phyloP scores from a whole-genome alignment of 2,888 invertebrate genomes.

The Dynastes maya region DNA sequence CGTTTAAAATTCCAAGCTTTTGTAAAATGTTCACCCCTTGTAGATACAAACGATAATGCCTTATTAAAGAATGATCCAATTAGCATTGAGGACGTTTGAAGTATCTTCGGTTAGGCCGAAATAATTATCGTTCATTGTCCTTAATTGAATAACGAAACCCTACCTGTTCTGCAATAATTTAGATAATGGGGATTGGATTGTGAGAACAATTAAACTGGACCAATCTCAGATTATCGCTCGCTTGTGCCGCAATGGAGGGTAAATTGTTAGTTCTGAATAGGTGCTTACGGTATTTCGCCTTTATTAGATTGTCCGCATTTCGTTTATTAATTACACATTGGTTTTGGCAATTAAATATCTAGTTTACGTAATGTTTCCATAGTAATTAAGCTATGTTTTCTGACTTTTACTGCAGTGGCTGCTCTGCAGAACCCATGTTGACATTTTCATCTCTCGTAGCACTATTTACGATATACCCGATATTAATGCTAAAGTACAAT shows the following conservation, averaged over 20 bases:
- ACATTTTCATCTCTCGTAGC: too few relatives aligned
- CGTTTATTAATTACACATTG: background rate
- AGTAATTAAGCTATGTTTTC: too few relatives aligned
- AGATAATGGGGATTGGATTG: conserved; percentile 32
- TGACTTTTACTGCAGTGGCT: too few relatives aligned
- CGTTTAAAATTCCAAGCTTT: too few relatives aligned
- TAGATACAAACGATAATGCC: too few relatives aligned
- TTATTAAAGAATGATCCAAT: too few relatives aligned
- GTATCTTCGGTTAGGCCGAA: conserved; percentile 12
- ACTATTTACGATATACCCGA: too few relatives aligned
- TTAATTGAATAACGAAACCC: conserved; percentile 28
- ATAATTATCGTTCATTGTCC: conserved; percentile 34
- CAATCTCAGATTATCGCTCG: conserved; percentile 22
- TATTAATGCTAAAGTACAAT: too few relatives aligned
- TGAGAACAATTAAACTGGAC: conserved; percentile 30
- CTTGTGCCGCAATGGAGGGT: background rate
- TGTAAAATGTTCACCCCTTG: too few relatives aligned
- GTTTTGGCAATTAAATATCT: background rate
- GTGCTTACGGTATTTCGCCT: background rate
- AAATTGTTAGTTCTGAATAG: conserved; percentile 6
- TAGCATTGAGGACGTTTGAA: background rate
- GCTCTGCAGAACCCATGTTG: too few relatives aligned
- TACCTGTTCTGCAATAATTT: conserved; percentile 30
- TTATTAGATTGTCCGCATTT: conserved; percentile 5
- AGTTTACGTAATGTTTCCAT: too few relatives aligned